phyloP scores from a whole-genome alignment of 2,888 invertebrate species.

The Papilio demoleus region DNA sequence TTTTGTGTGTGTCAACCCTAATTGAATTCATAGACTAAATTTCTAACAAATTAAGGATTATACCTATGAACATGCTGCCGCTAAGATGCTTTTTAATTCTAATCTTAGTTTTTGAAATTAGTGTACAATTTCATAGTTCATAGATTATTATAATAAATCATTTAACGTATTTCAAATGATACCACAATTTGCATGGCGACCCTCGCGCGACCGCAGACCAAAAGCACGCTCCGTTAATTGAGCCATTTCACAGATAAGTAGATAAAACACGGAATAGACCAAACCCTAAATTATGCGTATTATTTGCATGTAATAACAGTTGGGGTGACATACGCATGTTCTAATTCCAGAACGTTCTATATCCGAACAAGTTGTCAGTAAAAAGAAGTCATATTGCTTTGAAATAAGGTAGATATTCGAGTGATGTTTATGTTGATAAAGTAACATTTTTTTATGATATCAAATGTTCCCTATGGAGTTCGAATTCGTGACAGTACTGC shows the following conservation, averaged over 20 bases:
- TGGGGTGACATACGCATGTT: constrained; percentile 65
- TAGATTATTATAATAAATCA: constrained; percentile 68
- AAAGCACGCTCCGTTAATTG: constrained; percentile 75
- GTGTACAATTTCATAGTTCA: constrained; percentile 38
- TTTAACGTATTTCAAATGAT: constrained; percentile 77
- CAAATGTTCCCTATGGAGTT: constrained; percentile 57
- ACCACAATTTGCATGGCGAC: constrained; percentile 58
- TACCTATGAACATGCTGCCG: background rate
- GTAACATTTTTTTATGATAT: constrained; percentile 46
- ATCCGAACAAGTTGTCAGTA: constrained; percentile 14
- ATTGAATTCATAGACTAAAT: background rate
- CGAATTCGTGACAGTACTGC: constrained; percentile 67
- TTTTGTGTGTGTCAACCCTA: background rate
- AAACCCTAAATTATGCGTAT: constrained; percentile 78
- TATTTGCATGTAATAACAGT: constrained; percentile 82
- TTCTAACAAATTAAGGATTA: background rate
- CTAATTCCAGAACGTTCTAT: constrained; percentile 45
- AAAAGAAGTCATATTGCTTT: constrained; percentile 42
- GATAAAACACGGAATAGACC: constrained; percentile 79
- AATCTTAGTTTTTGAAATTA: too few species aligned
- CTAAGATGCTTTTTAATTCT: constrained; percentile 3
- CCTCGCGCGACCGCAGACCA: constrained; percentile 51
- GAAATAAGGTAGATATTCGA: constrained; percentile 25
- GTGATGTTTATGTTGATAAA: constrained; percentile 31
- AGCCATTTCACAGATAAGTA: constrained; percentile 82